These are phyloP conservation scores for Apteryx mantelli DNA, from an alignment of 2,113 vertebrate species.

Conservation along the genomic window DNA sequence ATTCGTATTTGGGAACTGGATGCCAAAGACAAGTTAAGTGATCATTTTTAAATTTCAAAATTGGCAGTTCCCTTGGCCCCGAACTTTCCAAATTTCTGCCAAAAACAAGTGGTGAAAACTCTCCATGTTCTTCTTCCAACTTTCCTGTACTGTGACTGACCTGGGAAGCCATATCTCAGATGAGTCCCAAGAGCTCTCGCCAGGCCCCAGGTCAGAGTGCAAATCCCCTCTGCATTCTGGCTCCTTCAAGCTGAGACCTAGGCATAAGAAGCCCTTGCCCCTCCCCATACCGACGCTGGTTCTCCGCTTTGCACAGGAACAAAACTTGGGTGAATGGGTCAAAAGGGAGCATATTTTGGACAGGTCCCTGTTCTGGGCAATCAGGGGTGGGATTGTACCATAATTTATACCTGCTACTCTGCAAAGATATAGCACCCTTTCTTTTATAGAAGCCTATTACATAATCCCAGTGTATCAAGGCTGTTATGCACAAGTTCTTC, in stretches of 20 bases:
- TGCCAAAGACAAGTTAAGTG: background rate
- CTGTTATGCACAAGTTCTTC: background rate
- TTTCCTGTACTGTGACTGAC: background rate
- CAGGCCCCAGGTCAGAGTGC: background rate
- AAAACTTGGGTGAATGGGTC: background rate
- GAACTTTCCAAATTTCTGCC: background rate
- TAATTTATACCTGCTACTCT: background rate
- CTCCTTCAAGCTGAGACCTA: background rate
- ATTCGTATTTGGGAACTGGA: background rate
- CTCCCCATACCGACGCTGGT: background rate
- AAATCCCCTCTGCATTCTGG: rapidly evolving
- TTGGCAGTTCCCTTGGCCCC: background rate
- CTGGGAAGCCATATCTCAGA: background rate
- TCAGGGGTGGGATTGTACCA: background rate
- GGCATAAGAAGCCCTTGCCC: background rate
- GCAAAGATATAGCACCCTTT: background rate
- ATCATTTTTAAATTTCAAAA: background rate
- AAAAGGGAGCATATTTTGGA: background rate
- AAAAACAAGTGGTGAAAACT: background rate
- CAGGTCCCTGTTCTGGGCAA: background rate
- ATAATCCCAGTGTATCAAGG: background rate
- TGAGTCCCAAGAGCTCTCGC: background rate
- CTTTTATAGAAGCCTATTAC: background rate
- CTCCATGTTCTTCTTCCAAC: background rate
- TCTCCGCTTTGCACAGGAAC: background rate